These are phyloP conservation scores for Peucedramus taeniatus DNA, from an alignment of 2,113 vertebrate genomes.

Conservation along the genomic window DNA sequence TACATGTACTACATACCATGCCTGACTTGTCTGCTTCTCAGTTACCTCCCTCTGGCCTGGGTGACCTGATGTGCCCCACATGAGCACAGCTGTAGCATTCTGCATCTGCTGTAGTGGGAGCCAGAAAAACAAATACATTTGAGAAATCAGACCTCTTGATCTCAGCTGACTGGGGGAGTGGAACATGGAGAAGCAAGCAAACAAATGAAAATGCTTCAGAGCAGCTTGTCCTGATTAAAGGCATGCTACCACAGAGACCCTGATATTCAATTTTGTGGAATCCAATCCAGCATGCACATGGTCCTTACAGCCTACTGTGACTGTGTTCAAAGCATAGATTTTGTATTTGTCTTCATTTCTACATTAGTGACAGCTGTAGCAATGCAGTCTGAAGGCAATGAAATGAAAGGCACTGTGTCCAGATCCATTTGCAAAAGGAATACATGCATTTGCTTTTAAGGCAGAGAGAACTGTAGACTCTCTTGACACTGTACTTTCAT, in stretches of 20 bases:
- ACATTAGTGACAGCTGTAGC: background rate
- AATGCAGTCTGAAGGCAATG: background rate
- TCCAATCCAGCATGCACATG: background rate
- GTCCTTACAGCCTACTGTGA: background rate
- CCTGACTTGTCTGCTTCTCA: background rate
- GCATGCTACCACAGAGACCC: background rate
- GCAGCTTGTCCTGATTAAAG: background rate
- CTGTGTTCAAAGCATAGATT: background rate
- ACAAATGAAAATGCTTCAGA: background rate
- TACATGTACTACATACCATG: fast-evolving
- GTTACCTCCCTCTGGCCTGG: background rate
- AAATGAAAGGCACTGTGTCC: background rate
- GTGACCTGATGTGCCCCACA: background rate
- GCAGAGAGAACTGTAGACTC: background rate
- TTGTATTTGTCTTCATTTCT: background rate
- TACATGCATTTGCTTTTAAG: background rate
- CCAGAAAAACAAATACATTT: background rate
- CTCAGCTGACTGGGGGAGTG: background rate
- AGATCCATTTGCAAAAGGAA: background rate
- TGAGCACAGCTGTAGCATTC: background rate
- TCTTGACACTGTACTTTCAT: background rate
- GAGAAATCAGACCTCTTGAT: background rate
- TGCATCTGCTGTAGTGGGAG: background rate
- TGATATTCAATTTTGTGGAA: background rate
- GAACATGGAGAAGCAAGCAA: background rate